Evolutionary conservation across 2,888 invertebrate species (phyloP), one percentile per base, ranked within the genome.

Genomic region (Metacarcinus magister): DNA sequence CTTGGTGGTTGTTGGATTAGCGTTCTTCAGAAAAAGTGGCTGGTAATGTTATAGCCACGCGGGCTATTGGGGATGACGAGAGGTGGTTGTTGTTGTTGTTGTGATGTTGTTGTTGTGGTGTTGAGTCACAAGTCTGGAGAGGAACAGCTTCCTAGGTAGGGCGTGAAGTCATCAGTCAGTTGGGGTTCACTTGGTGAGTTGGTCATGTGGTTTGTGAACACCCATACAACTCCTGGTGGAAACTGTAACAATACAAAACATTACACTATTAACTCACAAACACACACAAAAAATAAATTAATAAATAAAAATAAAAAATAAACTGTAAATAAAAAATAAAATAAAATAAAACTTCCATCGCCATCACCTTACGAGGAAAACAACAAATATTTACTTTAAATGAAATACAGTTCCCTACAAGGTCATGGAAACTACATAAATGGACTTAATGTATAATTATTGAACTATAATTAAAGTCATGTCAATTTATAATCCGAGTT

Each of bases 141-240:
- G 91, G 8, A 39, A 60, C 32, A 19, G 90, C 44, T 60, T 43
- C 67, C 91, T 43, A 39, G 60, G 60, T 91, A 39, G 94, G 43
- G 91, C 90, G 94, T 43, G 32, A 90, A 96, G 94, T 87, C 54
- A 92, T 87, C 54, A 92, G 92, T 54, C 43, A 92, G 94, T 28
- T 7, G 92, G 91, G 94, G 54, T 87, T 93, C 75, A 60, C 32
- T 93, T 43, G 39, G 75, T 16, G 91, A 54, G 91, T 92, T 46
- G 54, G 32, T 96, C 96, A 96, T 96, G 92, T 82, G 89, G 96
- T 46, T 96, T 92, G 43, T 46, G 54, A 94, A 94, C 96, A 94
- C 96, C 54, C 94, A 91, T 48, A 92, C 32, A 87, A 39, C 75
- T 96, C 82, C 96, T 96, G 96, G 16, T 82, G 75, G 32, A 95